Base-by-base conservation (phyloP, 2,797 vertebrate species). In the Channallabes apus region DNA sequence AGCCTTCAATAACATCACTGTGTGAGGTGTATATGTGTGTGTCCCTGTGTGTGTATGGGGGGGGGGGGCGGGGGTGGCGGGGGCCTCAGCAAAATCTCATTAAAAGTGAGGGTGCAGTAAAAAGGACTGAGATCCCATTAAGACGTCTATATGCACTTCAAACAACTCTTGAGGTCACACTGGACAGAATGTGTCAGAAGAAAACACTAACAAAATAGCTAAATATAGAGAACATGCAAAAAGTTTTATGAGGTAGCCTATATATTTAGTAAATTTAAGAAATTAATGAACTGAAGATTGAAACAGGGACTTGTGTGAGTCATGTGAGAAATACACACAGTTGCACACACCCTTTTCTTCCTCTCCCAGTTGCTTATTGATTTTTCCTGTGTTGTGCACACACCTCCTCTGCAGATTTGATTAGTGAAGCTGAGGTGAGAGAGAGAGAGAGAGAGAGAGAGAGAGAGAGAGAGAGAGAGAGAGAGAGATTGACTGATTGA, bases 1-100 rank as follows among this genome's bases (percentile, higher is more conserved):
- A 91, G 92, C 91, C 92, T 91, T 93, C 82, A 89, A 91, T 93
- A 93, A 93, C 91, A 91, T 93, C 92, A 86, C 92, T 92, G 93
- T 92, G 82, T 15, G 22, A 20, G 58, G 32, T 79, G 58, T 41
- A 3, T 79, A n/a, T 79, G 76, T 32, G 27, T 86, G 58, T 87
- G 82, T 27, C 84, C 41, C 20, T 67, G 58, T 92, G 93, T 91
- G 65, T 67, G 80, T 79, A 64, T 64, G 22, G 54, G 29, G 41
- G 82, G 27, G 69, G 8, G 58, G 24, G 17, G 83, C 86, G n/a
- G n/a, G n/a, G n/a, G n/a, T n/a, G n/a, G n/a, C n/a, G n/a, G n/a
- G n/a, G n/a, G n/a, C n/a, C n/a, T 87, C 46, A 51, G 85, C 80
- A 87, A 90, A 90, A 89, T 90, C 88, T 90, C 86, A 90, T 90